Evolutionary conservation across 1,140 invertebrate genomes (phyloP), one percentile per base, ranked within the genome.

Genomic region (Hycleus phaleratus): DNA sequence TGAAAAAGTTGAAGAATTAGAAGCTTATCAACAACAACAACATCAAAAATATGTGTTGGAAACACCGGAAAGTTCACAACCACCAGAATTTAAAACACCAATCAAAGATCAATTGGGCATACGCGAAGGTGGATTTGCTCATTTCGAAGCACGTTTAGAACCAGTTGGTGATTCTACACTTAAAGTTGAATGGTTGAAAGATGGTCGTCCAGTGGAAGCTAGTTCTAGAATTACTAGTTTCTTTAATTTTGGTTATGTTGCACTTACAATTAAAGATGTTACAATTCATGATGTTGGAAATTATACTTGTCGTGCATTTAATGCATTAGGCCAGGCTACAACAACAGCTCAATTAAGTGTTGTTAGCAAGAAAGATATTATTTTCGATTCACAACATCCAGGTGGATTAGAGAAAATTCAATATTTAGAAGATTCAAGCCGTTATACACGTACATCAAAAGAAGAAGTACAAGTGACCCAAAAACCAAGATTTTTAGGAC

Each of bases 171-270:
- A 98, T 74, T 84, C 93, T 2, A 89, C 87, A 42, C 83, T 98
- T 68, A 85, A 81, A 70, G 91, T 98, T 7, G 93, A 97, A 78
- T 98, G 95, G 95, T 83, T 93, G 45, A 96, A 96, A 71, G 91
- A 98, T 77, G 93, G 91, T 55, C 84, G 84, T 63, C 85, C 88
- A 26, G 83, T 95, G 56, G 90, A 94, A 82, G 91, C 91, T 38
- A 94, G 91, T 78, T 94, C 91, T 38, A 83, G 94, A 73, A 95
- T 93, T 49, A 95, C 93, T 57, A 90, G 88, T 38, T 95, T 95
- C 79, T 95, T 94, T 73, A 96, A 97, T 71, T 97, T 97, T 73
- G 95, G 95, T 46, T 96, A 96, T 69, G 93, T 97, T 58, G 95
- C 95, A 0, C 74, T 99, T 46, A 97, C 95, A 10, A 93, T 99